Conservation (phyloP, 2,888 invertebrate genomes). For the Seira musarum region DNA sequence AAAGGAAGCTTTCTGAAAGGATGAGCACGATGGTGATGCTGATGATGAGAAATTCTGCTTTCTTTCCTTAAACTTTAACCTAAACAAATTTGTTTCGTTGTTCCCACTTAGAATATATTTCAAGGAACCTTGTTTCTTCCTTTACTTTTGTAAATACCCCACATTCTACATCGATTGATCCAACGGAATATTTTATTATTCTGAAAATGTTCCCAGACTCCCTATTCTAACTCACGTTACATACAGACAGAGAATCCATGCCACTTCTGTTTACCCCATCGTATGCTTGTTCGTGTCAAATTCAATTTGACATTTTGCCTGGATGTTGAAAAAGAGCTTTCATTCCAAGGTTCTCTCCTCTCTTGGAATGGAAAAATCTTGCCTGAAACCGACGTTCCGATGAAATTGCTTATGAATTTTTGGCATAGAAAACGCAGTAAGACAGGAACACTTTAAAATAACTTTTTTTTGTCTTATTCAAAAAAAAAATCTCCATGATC, state of each 20-base stretch:
- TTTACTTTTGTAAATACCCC: background rate
- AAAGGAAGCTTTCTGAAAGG: too few species aligned
- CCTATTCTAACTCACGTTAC: background rate
- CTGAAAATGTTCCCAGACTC: background rate
- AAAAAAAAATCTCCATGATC: too few species aligned
- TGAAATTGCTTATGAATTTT: too few species aligned
- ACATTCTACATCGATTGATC: constrained; percentile 3
- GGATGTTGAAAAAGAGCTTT: constrained; percentile 1
- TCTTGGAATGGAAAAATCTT: too few species aligned
- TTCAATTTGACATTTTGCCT: constrained; percentile 38
- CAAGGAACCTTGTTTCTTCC: background rate
- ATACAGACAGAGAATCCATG: background rate
- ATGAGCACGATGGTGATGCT: background rate
- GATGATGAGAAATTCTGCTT: background rate
- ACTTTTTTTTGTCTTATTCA: too few species aligned
- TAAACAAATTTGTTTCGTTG: background rate
- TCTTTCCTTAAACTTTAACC: background rate
- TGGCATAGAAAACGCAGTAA: too few species aligned
- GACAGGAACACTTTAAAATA: too few species aligned
- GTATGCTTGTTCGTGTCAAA: constrained; percentile 40
- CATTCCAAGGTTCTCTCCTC: too few species aligned
- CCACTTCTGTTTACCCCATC: background rate
- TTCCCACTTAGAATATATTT: background rate
- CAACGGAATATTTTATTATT: constrained; percentile 4
- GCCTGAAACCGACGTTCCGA: background rate